These are phyloP conservation scores for Acanthornis magna DNA, from an alignment of 2,797 vertebrate genomes.

Conservation along the genomic window DNA sequence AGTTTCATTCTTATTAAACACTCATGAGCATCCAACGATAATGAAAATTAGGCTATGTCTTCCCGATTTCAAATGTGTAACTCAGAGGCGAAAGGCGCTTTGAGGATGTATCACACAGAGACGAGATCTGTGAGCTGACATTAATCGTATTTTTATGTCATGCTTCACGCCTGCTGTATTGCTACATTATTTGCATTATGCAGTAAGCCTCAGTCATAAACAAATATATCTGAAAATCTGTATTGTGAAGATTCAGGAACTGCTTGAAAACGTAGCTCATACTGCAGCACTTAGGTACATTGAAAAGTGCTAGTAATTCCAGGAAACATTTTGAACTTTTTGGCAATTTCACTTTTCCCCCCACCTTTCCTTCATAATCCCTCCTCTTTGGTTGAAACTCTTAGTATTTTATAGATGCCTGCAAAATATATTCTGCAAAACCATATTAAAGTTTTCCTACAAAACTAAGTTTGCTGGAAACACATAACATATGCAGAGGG, in stretches of 20 bases:
- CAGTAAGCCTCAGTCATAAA: constrained; percentile 31
- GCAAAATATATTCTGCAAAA: background rate
- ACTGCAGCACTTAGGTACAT: background rate
- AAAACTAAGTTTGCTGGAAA: background rate
- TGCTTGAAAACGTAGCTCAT: constrained; percentile 45
- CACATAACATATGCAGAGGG: background rate
- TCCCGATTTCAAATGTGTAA: constrained; percentile 36
- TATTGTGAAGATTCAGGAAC: constrained; percentile 51
- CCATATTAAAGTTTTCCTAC: background rate
- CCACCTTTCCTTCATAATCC: background rate
- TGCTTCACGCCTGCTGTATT: constrained; percentile 49
- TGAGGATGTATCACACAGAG: constrained; percentile 18
- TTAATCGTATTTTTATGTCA: constrained; percentile 60
- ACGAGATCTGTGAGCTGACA: constrained; percentile 34
- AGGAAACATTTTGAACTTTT: background rate
- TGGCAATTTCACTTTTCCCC: background rate
- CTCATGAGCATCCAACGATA: constrained; percentile 50
- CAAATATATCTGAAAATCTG: constrained; percentile 61
- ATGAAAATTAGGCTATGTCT: constrained; percentile 45
- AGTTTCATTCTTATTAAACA: constrained; percentile 41
- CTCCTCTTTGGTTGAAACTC: background rate
- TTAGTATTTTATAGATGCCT: background rate
- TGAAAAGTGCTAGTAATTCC: background rate
- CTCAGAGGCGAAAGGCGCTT: constrained; percentile 9
- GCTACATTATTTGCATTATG: constrained; percentile 63